phyloP scores from a whole-genome alignment of 2,797 vertebrate genomes.

The Myotis myotis region DNA sequence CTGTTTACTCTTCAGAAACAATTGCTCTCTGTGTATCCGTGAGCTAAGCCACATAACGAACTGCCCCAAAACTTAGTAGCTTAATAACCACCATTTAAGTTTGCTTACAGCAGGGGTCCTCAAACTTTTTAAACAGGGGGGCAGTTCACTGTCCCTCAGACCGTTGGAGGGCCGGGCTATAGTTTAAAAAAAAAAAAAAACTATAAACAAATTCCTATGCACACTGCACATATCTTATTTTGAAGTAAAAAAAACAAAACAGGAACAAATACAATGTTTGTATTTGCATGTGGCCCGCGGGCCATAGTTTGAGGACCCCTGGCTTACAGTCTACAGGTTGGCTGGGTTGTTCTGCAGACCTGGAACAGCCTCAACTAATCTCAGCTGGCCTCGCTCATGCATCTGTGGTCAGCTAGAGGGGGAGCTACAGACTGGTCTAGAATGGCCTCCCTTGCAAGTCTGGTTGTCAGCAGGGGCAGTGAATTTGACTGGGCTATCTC shows the following conservation, averaged over 20 bases:
- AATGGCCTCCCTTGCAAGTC: background rate
- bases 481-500: background rate
- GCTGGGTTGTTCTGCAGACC: background rate
- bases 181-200: too few species aligned
- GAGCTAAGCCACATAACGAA: background rate
- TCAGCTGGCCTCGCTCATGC: background rate
- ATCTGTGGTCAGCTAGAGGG: background rate
- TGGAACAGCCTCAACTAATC: background rate
- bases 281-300: too few species aligned
- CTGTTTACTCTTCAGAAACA: background rate
- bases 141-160: too few species aligned
- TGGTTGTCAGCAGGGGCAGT: background rate
- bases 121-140: too few species aligned
- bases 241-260: too few species aligned
- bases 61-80: background rate
- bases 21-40: background rate
- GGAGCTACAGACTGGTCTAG: background rate
- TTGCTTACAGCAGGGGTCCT: background rate
- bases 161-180: too few species aligned
- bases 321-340: background rate
- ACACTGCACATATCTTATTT: too few species aligned
- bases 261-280: too few species aligned
- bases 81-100: background rate
- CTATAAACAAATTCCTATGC: too few species aligned
- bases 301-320: too few species aligned